Base-by-base conservation (phyloP, 1,140 invertebrate genomes). In the Tribolium castaneum region DNA sequence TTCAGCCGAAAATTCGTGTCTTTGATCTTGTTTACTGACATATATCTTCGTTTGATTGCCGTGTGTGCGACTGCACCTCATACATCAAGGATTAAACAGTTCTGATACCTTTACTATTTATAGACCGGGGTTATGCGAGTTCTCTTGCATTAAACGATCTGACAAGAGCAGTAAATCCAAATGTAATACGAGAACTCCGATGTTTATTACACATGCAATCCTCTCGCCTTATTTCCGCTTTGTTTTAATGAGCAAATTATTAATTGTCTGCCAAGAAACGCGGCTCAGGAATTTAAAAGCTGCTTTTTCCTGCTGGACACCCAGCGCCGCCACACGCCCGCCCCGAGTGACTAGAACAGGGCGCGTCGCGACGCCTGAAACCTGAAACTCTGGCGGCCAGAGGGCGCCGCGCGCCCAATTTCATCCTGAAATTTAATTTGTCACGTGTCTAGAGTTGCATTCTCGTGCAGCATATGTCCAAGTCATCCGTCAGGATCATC, bases 401-500 rank as follows among this genome's bases (percentile, higher is more conserved):
- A 45, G 5, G 39, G 7, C 39, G 7, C 39, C n/a, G 9, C 39
- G 1, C 7, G 5, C 39, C 3, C 9, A 45, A 9, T 45, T 45
- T 45, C 39, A 9, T n/a, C 19, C 2, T 10, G 10, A n/a, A 25
- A 22, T 25, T n/a, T 22, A 59, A 59, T 66, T 66, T 66, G 54
- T 59, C 16, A 59, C 19, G 16, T 59, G 54, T n/a, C 19, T 25
- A 14, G 14, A 54, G 19, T 16, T 54, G 52, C 52, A 54, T 16
- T 7, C 30, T 16, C 9, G 16, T 66, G 59, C 59, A 66, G n/a
- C 25, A 35, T 35, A 35, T 66, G 59, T 66, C 59, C 10, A 22
- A 66, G 59, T 66, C 59, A 35, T 35, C n/a, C 25, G 14, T 25
- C 34, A 7, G 9, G n/a, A 56, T 76, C 81, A 82, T 82, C 80